phyloP scores from a whole-genome alignment of 2,888 invertebrate species.

The Callyntrura guangdongensis region DNA sequence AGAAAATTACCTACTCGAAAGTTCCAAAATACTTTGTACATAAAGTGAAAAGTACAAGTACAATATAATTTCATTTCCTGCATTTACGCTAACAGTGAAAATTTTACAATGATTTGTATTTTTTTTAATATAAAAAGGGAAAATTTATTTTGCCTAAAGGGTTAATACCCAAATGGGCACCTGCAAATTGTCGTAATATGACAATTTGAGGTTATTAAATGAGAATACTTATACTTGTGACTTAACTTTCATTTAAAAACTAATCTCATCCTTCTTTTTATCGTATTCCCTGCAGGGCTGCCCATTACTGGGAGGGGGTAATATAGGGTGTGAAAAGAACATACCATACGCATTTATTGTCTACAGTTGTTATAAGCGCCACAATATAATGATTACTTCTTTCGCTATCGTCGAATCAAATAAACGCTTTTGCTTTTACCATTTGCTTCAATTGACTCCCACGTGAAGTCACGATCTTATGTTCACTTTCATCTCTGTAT shows the following conservation, averaged over 20 bases:
- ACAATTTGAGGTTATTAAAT: slow-evolving; percentile 17
- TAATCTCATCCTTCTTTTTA: not conserved
- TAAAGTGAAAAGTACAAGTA: not conserved
- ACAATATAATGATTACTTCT: too few species aligned
- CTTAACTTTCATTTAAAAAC: not conserved
- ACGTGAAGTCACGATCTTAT: slow-evolving; percentile 23
- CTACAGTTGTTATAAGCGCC: too few species aligned
- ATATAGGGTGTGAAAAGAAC: not conserved
- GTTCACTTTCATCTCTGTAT: slow-evolving; percentile 32
- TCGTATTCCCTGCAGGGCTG: not conserved
- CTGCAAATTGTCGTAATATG: not conserved
- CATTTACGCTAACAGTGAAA: not conserved
- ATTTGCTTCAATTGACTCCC: slow-evolving; percentile 8
- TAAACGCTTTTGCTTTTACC: too few species aligned
- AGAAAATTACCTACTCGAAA: too few species aligned
- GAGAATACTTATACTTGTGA: not conserved
- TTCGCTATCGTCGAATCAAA: too few species aligned
- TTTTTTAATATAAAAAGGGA: slow-evolving; percentile 28
- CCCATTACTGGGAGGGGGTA: not conserved
- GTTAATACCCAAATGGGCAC: not conserved
- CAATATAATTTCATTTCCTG: not conserved
- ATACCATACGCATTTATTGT: too few species aligned
- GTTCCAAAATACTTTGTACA: not conserved
- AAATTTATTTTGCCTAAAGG: slow-evolving; percentile 23
- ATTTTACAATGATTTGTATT: not conserved